Percentiles rank a stretch among this genome's conserved stretches.
Evolutionary conservation across 2,797 vertebrate genomes (phyloP).

Genomic region (Ispidina picta): DNA sequence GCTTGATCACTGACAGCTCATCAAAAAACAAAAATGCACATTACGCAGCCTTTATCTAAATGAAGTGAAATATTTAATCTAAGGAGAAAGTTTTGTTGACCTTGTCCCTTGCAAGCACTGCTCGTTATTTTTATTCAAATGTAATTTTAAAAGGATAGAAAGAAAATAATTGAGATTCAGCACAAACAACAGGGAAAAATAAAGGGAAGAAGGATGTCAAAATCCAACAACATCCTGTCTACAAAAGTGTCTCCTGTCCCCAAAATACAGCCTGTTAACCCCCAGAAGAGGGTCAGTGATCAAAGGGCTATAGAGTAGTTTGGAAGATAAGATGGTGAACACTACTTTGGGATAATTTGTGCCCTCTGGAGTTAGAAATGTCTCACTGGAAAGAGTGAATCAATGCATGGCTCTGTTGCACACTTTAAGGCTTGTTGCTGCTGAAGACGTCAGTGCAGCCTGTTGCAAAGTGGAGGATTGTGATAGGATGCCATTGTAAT

Average conservation of each 20-base stretch:
- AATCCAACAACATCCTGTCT: rapidly evolving
- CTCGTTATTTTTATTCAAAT: background rate
- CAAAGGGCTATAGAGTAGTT: background rate
- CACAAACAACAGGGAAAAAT: background rate
- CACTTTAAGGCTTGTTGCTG: background rate
- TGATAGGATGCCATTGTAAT: background rate
- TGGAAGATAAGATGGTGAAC: background rate
- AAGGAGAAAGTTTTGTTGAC: background rate
- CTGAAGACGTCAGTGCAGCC: background rate
- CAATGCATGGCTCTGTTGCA: rapidly evolving
- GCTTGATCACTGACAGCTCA: slow-evolving; percentile 18
- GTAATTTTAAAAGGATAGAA: background rate
- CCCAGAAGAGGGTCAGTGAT: background rate
- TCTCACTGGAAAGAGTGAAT: background rate
- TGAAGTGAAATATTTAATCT: slow-evolving; percentile 1
- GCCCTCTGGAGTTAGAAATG: background rate
- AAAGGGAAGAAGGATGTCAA: background rate
- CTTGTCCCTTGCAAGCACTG: background rate
- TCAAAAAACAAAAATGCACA: background rate
- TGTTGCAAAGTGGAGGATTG: background rate
- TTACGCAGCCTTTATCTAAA: slow-evolving; percentile 31
- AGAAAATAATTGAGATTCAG: background rate
- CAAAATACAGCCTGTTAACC: background rate
- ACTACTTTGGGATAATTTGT: background rate
- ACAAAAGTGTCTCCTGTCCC: background rate